Conservation (phyloP, 2,888 invertebrate genomes). For the Drosophila rubida region DNA sequence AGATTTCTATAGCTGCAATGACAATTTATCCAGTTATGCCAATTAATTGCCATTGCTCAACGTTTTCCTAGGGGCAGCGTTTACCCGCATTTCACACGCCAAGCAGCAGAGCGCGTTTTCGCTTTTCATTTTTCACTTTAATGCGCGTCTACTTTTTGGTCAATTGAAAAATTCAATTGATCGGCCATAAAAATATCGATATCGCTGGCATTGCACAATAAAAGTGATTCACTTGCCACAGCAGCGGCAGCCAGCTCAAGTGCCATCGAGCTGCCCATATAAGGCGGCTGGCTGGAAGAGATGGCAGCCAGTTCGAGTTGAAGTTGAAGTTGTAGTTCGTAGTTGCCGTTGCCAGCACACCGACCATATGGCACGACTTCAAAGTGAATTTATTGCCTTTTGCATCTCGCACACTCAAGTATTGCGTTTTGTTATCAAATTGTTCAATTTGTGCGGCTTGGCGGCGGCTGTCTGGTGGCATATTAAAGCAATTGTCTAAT, state of each 20-base stretch:
- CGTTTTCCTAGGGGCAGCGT: constrained; percentile 17
- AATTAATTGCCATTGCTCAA: constrained; percentile 39
- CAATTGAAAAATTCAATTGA: constrained; percentile 62
- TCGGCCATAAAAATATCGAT: constrained; percentile 46
- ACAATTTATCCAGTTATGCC: constrained; percentile 32
- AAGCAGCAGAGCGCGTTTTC: background rate
- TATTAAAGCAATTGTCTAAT: constrained; percentile 78
- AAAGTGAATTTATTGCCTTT: constrained; percentile 58
- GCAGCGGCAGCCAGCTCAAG: constrained; percentile 30
- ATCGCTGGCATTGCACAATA: constrained; percentile 53
- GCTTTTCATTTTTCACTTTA: constrained; percentile 22
- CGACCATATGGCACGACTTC: constrained; percentile 59
- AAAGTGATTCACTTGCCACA: constrained; percentile 69
- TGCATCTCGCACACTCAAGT: constrained; percentile 47
- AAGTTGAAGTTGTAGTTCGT: constrained; percentile 18
- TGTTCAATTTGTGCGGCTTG: constrained; percentile 73
- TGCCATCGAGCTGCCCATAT: constrained; percentile 50
- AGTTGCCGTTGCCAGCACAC: constrained; percentile 21
- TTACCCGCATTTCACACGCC: constrained; percentile 54
- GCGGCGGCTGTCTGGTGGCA: constrained; percentile 58
- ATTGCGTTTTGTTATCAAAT: constrained; percentile 68
- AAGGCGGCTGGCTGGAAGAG: constrained; percentile 8
- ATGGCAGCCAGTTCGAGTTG: constrained; percentile 29
- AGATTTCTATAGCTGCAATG: constrained; percentile 22
- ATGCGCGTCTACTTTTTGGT: constrained; percentile 20